Conservation (phyloP, 2,797 vertebrate species). For the Lithobates sylvaticus region DNA sequence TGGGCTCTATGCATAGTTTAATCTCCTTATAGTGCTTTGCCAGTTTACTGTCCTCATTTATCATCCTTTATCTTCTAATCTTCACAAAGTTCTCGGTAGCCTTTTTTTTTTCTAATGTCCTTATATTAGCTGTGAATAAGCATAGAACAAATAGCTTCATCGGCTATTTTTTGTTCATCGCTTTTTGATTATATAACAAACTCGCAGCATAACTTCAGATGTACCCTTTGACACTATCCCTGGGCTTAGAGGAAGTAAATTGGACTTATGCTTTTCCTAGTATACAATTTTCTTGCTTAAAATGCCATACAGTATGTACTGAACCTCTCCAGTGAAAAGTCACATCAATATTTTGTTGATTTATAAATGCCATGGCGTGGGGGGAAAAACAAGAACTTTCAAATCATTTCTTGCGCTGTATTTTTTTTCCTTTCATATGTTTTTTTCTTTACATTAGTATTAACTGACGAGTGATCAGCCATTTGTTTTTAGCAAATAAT, state of each 20-base stretch:
- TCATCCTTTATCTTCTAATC: constrained; percentile 38
- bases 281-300: not conserved
- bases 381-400: too few relatives aligned
- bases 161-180: not conserved
- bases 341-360: not conserved
- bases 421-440: too few relatives aligned
- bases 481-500: too few relatives aligned
- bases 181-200: constrained; percentile 11
- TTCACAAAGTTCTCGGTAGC: constrained; percentile 9
- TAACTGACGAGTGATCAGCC: too few relatives aligned
- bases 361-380: not conserved
- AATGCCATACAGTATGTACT: not conserved
- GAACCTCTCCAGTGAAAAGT: not conserved
- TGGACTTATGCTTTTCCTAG: not conserved
- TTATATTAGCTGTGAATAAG: not conserved
- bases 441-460: too few relatives aligned
- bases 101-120: not conserved
- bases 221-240: not conserved
- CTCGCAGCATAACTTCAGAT: too few relatives aligned
- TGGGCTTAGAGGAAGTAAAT: not conserved
- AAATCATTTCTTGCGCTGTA: too few relatives aligned
- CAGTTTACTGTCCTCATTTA: constrained; percentile 26
- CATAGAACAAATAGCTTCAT: not conserved
- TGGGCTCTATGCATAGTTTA: constrained; percentile 6
- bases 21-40: constrained; percentile 19